These are phyloP conservation scores for Sciurus vulgaris DNA, from an alignment of 2,797 vertebrate genomes.

Conservation along the genomic window DNA sequence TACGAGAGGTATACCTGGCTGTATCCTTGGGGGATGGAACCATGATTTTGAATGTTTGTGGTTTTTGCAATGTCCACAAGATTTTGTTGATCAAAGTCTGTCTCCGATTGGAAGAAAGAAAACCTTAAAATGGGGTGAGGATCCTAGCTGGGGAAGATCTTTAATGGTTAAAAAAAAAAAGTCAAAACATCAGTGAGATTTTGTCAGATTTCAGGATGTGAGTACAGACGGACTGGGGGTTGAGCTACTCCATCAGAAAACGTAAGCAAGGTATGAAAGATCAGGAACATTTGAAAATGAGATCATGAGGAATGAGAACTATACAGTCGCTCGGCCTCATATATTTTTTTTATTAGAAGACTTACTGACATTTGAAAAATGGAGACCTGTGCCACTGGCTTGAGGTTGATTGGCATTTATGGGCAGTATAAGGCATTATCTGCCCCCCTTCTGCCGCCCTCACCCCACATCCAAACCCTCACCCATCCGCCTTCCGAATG, in stretches of 20 bases:
- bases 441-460: conserved; percentile 75
- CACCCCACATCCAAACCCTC: conserved; percentile 37
- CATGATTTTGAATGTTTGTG: background rate
- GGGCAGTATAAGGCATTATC: conserved; percentile 83
- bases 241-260: conserved; percentile 86
- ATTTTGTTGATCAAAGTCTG: background rate
- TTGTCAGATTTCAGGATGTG: conserved; percentile 68
- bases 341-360: conserved; percentile 86
- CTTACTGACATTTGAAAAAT: conserved; percentile 91
- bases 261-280: conserved; percentile 84
- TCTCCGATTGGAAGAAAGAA: conserved; percentile 19
- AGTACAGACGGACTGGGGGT: conserved; percentile 67
- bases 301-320: conserved; percentile 88
- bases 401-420: conserved; percentile 90
- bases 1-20: background rate
- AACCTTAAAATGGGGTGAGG: background rate
- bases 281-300: conserved; percentile 90
- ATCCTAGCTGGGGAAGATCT: background rate
- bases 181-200: conserved; percentile 63
- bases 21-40: background rate
- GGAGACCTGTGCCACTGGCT: conserved; percentile 85
- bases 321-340: conserved; percentile 84
- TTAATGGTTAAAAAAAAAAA: background rate
- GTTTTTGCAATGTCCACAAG: background rate
- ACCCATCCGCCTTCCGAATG: conserved; percentile 76